Base-by-base conservation (phyloP, 2,888 invertebrate genomes). In the Hypomecis punctinalis region DNA sequence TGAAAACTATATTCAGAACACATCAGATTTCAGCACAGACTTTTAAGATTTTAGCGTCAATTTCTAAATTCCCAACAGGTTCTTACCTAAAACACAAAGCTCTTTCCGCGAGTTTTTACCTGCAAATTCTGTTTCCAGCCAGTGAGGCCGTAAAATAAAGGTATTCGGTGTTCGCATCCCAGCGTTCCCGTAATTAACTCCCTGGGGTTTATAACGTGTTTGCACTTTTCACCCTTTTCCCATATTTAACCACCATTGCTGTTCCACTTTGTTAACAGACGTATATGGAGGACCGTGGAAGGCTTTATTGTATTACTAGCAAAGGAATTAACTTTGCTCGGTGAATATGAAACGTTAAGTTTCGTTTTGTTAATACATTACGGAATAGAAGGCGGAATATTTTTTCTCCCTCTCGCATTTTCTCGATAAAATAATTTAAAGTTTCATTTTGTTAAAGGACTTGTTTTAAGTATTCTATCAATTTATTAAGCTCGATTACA, bases 121-220 rank as follows among this genome's bases (percentile, higher is more conserved):
- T 52, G 35, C 35, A 57, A 10, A 46, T 60, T 40, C 40, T 56
- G 23, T 39, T 62, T 8, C 60, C 11, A 23, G 13, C 42, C 56
- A 54, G n/a, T 49, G 40, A 45, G 35, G 56, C 56, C 36, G 49
- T 59, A 42, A 66, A 60, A 67, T 67, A 69, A 67, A 68, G 58
- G 63, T 48, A 55, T 58, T 59, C 55, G 42, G 39, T 57, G 62
- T 62, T 61, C 60, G 54, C 65, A 57, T 63, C 60, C 67, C 57
- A 35, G 47, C 40, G 48, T 58, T 57, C 54, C 48, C 65, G 47
- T 61, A 69, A 71, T 69, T 68, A 69, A 71, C 67, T 61, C 57
- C 63, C 67, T 42, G 37, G 62, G 66, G 69, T 63, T 55, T 47
- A 59, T 56, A 48, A 66, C 64, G 65, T 67, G 69, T 71, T 71